Evolutionary conservation across 2,113 vertebrate genomes (phyloP).

Genomic region (Myrmophylax atrothorax): DNA sequence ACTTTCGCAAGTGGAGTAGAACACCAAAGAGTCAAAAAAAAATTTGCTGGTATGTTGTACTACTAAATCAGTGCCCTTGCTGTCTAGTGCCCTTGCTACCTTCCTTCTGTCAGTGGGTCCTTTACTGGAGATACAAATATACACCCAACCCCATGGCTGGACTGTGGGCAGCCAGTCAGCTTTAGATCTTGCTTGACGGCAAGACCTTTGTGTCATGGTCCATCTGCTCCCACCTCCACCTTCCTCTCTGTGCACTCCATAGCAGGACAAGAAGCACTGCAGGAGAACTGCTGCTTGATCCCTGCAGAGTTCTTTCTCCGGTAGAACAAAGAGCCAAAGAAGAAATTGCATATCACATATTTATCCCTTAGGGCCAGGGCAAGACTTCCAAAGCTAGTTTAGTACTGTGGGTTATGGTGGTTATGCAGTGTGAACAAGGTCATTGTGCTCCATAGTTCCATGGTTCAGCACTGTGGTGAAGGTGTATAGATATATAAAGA

Average conservation of each 20-base stretch:
- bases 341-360: background rate
- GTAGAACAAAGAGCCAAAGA: background rate
- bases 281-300: rapidly evolving
- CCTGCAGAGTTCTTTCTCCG: background rate
- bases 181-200: background rate
- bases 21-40: background rate
- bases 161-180: background rate
- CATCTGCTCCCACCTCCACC: background rate
- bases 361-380: no score
- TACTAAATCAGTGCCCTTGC: background rate
- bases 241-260: background rate
- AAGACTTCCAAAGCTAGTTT: background rate
- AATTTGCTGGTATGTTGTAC: background rate
- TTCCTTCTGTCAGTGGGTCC: background rate
- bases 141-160: background rate
- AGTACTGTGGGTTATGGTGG: background rate
- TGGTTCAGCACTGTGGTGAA: background rate
- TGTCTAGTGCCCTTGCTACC: background rate
- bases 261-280: background rate
- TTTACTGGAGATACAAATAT: background rate
- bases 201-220: background rate
- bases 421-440: background rate
- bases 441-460: background rate
- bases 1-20: background rate
- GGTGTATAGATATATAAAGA: background rate